Evolutionary conservation across 35 echinoderm and acorn worm species (phyloP).

Genomic region (Amphiura filiformis): DNA sequence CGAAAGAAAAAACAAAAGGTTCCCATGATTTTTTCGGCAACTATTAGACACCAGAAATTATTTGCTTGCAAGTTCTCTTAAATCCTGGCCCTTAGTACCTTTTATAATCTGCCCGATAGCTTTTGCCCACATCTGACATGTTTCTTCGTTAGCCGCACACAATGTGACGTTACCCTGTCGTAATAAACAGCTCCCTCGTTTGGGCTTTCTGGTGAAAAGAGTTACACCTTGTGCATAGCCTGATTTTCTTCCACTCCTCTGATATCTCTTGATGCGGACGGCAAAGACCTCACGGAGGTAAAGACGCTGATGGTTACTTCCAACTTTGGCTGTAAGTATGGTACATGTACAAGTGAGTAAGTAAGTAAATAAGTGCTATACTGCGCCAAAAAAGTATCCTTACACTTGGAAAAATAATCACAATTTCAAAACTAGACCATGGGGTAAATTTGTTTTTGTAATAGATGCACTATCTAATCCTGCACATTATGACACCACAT

Average conservation of each 20-base stretch:
- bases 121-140: slow-evolving; percentile 44
- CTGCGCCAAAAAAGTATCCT: too few relatives aligned
- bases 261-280: slow-evolving; percentile 42
- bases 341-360: too few relatives aligned
- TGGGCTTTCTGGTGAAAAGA: slow-evolving; percentile 25
- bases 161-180: slow-evolving; percentile 21
- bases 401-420: too few relatives aligned
- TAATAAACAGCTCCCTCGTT: slow-evolving; percentile 29
- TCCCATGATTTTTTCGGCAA: background rate
- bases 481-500: too few relatives aligned
- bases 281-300: slow-evolving; percentile 44
- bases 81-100: background rate
- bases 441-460: too few relatives aligned
- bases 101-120: slow-evolving; percentile 23
- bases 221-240: slow-evolving; percentile 56
- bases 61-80: background rate
- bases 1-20: background rate
- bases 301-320: background rate
- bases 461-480: too few relatives aligned
- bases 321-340: slow-evolving; percentile 27
- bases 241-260: slow-evolving; percentile 15
- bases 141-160: slow-evolving; percentile 30
- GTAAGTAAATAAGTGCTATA: too few relatives aligned
- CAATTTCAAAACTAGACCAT: too few relatives aligned
- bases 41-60: too few relatives aligned